Evolutionary conservation across 2,113 vertebrate species (phyloP), one percentile per base, ranked within the genome.

Genomic region (Stictonetta naevosa): DNA sequence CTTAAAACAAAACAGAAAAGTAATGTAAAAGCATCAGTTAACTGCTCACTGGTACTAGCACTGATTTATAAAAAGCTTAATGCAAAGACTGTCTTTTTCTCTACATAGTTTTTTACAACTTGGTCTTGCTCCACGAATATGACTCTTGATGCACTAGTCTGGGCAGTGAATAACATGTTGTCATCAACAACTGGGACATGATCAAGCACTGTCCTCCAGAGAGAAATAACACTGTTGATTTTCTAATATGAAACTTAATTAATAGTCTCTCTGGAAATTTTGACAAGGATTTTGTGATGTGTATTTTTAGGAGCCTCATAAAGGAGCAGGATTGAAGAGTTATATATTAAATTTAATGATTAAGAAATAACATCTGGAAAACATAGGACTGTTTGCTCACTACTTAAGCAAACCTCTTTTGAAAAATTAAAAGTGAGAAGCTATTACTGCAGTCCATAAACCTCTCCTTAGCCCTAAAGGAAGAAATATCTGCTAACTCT

Each of bases 401-500:
- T 78, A 55, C 33, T 66, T 71, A 90, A 90, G 25, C 13, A 88
- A 86, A 86, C 36, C 1, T 11, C 15, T 81, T 87, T 31, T 56
- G 59, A 92, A 94, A 95, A 95, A 90, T 86, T 92, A 83, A 31
- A 80, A 92, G 53, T 83, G 58, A 82, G 89, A 87, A 86, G 25
- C 50, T 94, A 62, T 84, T 95, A 81, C 71, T 72, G n/a, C 50
- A 83, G 90, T 88, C 86, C 82, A 84, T 92, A 96, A 96, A 90
- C 34, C 46, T 83, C 48, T 72, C n/a, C 55, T 85, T 33, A 82
- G 56, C 69, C 91, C 82, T 77, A 40, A 88, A 93, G 85, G 72
- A 66, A 93, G 72, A 95, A 96, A 87, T 93, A 84, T 74, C 88
- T 95, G 48, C 75, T 83, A 86, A 62, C 73, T 91, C 50, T 79